Evolutionary conservation across 2,888 invertebrate species (phyloP), one percentile per base, ranked within the genome.

Genomic region (Acrobasis repandana): DNA sequence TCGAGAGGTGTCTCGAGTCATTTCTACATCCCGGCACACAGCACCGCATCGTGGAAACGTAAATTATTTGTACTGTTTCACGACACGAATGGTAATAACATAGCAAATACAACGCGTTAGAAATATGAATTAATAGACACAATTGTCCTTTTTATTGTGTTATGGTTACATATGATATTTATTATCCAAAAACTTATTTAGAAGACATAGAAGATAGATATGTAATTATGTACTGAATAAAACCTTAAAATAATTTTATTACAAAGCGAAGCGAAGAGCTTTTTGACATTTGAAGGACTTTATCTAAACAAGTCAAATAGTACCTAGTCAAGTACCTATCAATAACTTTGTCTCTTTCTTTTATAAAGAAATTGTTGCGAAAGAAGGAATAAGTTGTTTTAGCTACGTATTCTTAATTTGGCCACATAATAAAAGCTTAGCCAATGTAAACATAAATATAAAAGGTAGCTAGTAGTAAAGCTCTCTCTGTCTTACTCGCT

Each of bases 1-100:
- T 87, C 1, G 85, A 81, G 16, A 76, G 75, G 61, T 75, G 71
- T 68, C 80, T 80, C 0, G 89, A 83, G 63, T 88, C 87, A 79
- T 88, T 89, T 64, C 80, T 86, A 68, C 90, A 90, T 6, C 72
- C 76, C 5, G 80, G 74, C 14, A 86, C 89, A 64, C 84, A 85
- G 62, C 90, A 90, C 66, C 82, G 75, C 90, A 90, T 90, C 52
- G 43, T 60, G 36, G 33, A 43, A 34, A 36, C 14, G 5, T 48
- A 43, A 43, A 43, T 14, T 11, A 43, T 43, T 43, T 5, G 43
- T 3, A 14, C n/a, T 14, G 0, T n/a, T 14, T 20, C 11, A n/a
- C n/a, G 43, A 43, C 6, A 14, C 0, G n/a, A 14, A 14, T n/a
- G n/a, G 5, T 6, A 43, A 43, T 14, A 43, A 43, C 43, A 43